These are phyloP conservation scores for Plagodis pulveraria DNA, from an alignment of 2,888 invertebrate species.

Conservation along the genomic window DNA sequence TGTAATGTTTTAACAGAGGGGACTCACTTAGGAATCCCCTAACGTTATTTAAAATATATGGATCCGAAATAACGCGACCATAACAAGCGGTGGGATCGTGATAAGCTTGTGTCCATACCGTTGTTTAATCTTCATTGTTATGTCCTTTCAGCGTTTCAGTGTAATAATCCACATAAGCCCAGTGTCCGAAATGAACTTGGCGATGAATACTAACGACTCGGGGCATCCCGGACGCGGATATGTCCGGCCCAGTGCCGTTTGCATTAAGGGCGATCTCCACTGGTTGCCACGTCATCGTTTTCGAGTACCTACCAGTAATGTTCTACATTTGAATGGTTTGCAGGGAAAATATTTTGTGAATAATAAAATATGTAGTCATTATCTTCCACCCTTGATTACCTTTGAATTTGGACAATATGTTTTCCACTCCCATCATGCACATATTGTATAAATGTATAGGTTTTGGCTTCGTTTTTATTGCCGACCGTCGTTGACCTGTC, in stretches of 20 bases:
- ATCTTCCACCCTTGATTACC: too few relatives aligned
- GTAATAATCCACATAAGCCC: conserved; percentile 53
- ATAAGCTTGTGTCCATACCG: conserved; percentile 25
- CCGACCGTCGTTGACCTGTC: too few relatives aligned
- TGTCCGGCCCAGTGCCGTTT: conserved; percentile 37
- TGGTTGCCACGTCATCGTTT: conserved; percentile 10
- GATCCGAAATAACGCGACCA: conserved; percentile 20
- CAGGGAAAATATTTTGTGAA: too few relatives aligned
- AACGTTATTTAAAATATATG: conserved; percentile 14
- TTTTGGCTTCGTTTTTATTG: too few relatives aligned
- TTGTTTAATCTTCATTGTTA: conserved; percentile 45
- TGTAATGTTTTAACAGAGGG: too few relatives aligned
- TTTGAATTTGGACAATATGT: too few relatives aligned
- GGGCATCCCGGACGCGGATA: conserved; percentile 14
- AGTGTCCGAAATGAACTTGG: conserved; percentile 46
- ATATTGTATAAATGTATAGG: too few relatives aligned
- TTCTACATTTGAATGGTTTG: too few relatives aligned
- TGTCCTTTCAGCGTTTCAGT: conserved; percentile 33
- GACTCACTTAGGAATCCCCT: background rate
- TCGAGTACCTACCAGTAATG: background rate
- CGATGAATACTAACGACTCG: conserved; percentile 57
- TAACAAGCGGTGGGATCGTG: conserved; percentile 24
- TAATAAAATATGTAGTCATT: too few relatives aligned
- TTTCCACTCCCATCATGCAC: too few relatives aligned
- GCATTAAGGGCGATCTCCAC: conserved; percentile 18